phyloP scores from a whole-genome alignment of 2,797 vertebrate species.

The Squalus acanthias region DNA sequence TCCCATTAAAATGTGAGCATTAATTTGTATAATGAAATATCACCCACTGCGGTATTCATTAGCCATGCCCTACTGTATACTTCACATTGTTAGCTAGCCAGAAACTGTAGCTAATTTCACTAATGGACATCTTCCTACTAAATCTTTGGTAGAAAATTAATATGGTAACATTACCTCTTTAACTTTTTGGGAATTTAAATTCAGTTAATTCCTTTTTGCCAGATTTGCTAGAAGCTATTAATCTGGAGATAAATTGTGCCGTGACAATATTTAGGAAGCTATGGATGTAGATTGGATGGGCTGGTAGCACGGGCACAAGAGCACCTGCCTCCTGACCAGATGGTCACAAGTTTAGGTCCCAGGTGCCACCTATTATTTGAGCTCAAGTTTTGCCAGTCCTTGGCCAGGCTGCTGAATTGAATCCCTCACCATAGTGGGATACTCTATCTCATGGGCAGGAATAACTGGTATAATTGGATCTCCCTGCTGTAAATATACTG shows the following conservation, averaged over 20 bases:
- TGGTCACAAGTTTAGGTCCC: slow-evolving; percentile 7
- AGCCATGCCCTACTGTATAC: slow-evolving; percentile 97
- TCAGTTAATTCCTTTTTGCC: slow-evolving; percentile 95
- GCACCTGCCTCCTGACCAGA: slow-evolving; percentile 33
- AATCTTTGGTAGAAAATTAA: slow-evolving; percentile 98
- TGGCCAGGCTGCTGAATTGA: slow-evolving; percentile 7
- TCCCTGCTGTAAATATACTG: background rate
- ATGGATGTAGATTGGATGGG: background rate
- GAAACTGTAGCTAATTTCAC: slow-evolving; percentile 99
- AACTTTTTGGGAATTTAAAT: slow-evolving; percentile 99
- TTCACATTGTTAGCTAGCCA: slow-evolving; percentile 99
- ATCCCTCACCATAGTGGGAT: background rate
- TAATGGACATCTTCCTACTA: slow-evolving; percentile 99
- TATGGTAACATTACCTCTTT: slow-evolving; percentile 98
- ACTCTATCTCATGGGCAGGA: background rate
- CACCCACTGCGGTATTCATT: slow-evolving; percentile 99
- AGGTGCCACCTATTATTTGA: background rate
- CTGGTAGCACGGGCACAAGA: background rate
- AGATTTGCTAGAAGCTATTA: slow-evolving; percentile 89
- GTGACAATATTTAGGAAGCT: background rate
- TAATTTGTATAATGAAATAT: slow-evolving; percentile 99
- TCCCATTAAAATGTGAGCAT: slow-evolving; percentile 99
- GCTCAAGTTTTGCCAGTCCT: background rate
- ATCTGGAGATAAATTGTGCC: slow-evolving; percentile 53
- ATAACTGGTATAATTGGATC: slow-evolving; percentile 5